Evolutionary conservation across 2,888 invertebrate species (phyloP).

Genomic region (Limnephilus auricula): DNA sequence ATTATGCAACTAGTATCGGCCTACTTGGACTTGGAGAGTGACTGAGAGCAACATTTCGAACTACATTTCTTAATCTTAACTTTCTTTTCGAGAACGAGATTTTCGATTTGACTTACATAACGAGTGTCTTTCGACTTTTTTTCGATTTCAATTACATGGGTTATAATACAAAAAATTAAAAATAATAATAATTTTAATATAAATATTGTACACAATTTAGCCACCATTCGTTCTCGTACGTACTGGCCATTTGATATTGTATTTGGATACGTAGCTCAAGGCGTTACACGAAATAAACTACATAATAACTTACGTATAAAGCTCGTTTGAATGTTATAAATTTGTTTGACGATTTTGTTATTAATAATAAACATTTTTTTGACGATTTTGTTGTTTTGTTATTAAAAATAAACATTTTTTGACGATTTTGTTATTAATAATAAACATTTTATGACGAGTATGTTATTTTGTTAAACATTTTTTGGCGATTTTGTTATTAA

Average conservation of each 20-base stretch:
- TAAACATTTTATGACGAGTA: too few species aligned
- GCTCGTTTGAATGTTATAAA: background rate
- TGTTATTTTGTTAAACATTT: too few species aligned
- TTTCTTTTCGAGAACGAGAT: slow-evolving; percentile 34
- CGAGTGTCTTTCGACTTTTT: slow-evolving; percentile 36
- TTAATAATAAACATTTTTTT: too few species aligned
- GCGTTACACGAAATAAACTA: background rate
- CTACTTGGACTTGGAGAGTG: slow-evolving; percentile 33
- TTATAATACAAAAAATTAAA: background rate
- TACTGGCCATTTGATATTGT: background rate
- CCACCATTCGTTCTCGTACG: background rate
- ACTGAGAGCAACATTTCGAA: slow-evolving; percentile 27
- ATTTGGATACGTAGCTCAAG: background rate
- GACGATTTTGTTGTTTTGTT: too few species aligned
- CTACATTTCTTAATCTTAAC: background rate
- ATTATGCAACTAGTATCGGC: slow-evolving; percentile 20
- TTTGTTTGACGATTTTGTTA: background rate
- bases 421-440: too few species aligned
- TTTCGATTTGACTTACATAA: slow-evolving; percentile 33
- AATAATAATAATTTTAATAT: background rate
- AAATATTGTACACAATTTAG: background rate
- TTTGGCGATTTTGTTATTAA: too few species aligned
- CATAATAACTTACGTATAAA: background rate
- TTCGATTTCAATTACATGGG: background rate
- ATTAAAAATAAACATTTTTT: too few species aligned